Evolutionary conservation across 1,140 invertebrate species (phyloP).

Genomic region (Copidosoma floridanum): DNA sequence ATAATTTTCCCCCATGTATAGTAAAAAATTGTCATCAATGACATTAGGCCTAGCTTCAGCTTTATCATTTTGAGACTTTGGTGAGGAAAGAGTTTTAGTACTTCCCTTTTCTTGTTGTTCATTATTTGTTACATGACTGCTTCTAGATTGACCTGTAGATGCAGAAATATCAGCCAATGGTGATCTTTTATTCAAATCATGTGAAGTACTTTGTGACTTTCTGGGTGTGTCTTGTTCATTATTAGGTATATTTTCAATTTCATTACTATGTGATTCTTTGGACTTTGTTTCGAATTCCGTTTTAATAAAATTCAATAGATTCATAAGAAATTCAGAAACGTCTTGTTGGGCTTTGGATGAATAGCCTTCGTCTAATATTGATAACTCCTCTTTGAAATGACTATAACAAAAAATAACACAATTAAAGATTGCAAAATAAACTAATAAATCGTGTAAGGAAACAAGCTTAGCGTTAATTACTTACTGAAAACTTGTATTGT

Average conservation of each 20-base stretch:
- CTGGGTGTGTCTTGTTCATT: conserved; percentile 30
- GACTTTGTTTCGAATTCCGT: conserved; percentile 37
- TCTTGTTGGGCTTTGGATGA: conserved; percentile 46
- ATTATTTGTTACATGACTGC: conserved; percentile 1
- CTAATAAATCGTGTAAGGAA: too few relatives aligned
- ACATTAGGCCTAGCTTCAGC: conserved; percentile 31
- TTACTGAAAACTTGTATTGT: conserved; percentile 38
- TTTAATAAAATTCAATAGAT: conserved; percentile 45
- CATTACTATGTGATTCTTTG: conserved; percentile 19
- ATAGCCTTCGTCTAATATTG: conserved; percentile 40
- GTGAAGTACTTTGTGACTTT: conserved; percentile 18
- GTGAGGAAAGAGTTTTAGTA: conserved; percentile 5
- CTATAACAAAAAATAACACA: too few relatives aligned
- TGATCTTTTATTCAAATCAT: conserved; percentile 30
- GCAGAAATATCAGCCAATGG: conserved; percentile 33
- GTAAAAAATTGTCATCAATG: conserved; percentile 44
- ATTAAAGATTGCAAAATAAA: too few relatives aligned
- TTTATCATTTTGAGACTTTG: neutral
- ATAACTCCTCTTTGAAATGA: conserved; percentile 44
- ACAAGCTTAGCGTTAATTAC: conserved; percentile 16
- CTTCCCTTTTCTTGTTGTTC: conserved; percentile 1
- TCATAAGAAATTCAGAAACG: conserved; percentile 49
- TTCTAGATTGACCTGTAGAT: conserved; percentile 19
- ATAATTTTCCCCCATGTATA: conserved; percentile 47
- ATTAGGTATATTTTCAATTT: conserved; percentile 38